Conservation (phyloP, 2,888 invertebrate genomes). For the Spisula subtruncata region DNA sequence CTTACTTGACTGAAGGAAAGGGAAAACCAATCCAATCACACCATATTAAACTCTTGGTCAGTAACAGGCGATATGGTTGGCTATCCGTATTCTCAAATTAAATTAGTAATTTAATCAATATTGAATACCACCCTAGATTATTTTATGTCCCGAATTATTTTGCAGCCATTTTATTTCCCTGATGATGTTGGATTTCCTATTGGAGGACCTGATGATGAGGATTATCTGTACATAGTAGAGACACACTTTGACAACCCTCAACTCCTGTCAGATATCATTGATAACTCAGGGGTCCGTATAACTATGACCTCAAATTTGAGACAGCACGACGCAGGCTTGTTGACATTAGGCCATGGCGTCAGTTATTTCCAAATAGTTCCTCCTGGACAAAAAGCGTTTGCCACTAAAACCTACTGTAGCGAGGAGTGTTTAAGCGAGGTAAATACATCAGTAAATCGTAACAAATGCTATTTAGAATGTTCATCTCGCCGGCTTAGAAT, state of each 20-base stretch:
- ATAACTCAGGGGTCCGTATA: conserved; percentile 91
- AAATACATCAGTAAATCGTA: neutral
- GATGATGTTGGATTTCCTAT: conserved; percentile 70
- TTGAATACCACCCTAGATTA: too few species aligned
- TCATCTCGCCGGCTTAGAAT: too few species aligned
- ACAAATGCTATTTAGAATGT: too few species aligned
- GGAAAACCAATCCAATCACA: too few species aligned
- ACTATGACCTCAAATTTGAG: conserved; percentile 93
- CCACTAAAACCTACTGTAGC: conserved; percentile 78
- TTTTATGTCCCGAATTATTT: too few species aligned
- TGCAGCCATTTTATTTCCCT: conserved; percentile 73
- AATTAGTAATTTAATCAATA: too few species aligned
- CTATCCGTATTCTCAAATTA: too few species aligned
- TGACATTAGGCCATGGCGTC: conserved; percentile 89
- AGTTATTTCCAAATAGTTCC: conserved; percentile 93
- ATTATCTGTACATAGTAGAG: conserved; percentile 70
- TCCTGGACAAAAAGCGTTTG: conserved; percentile 93
- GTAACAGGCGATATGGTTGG: too few species aligned
- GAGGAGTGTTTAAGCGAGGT: conserved; percentile 33
- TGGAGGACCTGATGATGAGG: conserved; percentile 68
- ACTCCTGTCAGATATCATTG: conserved; percentile 64
- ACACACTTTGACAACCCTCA: conserved; percentile 75
- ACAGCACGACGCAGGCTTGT: conserved; percentile 93
- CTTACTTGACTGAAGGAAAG: too few species aligned
- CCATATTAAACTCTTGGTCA: too few species aligned